Evolutionary conservation across 2,888 invertebrate species (phyloP).

Genomic region (Plusia festucae): DNA sequence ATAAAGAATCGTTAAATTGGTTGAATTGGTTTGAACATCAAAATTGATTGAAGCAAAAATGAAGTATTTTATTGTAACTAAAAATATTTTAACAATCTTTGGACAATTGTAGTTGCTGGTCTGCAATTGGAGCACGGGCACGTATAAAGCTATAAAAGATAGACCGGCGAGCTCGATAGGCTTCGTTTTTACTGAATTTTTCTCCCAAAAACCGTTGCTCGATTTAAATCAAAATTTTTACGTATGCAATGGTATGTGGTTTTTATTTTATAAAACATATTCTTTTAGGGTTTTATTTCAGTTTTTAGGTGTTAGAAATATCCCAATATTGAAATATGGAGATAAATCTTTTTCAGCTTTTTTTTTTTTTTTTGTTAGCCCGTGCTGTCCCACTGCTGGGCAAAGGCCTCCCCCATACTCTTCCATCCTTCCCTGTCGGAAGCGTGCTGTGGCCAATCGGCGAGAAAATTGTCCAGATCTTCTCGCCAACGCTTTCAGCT

Average conservation of each 20-base stretch:
- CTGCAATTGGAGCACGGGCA: conserved; percentile 26
- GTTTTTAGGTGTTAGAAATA: conserved; percentile 35
- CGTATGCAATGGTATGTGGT: conserved; percentile 21
- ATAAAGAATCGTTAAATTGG: no score
- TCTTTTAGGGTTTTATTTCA: conserved; percentile 35
- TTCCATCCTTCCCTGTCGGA: no score
- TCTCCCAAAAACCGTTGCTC: conserved; percentile 30
- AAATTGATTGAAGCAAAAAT: no score
- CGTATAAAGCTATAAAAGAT: conserved; percentile 53
- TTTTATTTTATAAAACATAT: conserved; percentile 25
- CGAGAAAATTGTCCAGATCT: no score
- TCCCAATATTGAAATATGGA: conserved; percentile 12
- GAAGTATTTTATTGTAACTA: neutral
- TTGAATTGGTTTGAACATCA: no score
- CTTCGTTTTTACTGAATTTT: conserved; percentile 33
- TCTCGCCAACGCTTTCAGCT: no score
- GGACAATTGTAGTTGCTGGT: neutral
- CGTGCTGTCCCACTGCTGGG: no score
- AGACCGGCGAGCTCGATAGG: conserved; percentile 30
- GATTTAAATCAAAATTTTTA: conserved; percentile 48
- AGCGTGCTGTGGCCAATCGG: no score
- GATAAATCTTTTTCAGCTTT: no score
- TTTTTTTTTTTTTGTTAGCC: no score
- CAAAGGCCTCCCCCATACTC: no score
- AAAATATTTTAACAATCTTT: conserved; percentile 8